Evolutionary conservation across 2,113 vertebrate genomes (phyloP).

Genomic region (Phyllostomus hastatus): DNA sequence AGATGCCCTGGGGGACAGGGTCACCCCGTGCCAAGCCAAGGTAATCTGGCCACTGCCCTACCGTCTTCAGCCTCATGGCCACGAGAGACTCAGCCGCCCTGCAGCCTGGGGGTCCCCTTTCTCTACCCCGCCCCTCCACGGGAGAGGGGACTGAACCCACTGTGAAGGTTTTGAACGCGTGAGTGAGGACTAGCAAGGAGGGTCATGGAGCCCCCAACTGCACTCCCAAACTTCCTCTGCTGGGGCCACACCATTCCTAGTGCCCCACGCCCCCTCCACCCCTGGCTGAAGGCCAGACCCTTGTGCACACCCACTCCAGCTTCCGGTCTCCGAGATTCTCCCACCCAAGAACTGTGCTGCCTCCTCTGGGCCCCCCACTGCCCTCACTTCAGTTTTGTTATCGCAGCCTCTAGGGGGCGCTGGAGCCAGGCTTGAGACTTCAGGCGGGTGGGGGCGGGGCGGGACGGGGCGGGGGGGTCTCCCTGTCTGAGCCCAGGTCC

Average conservation of each 20-base stretch:
- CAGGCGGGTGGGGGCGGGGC: neutral
- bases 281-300: neutral
- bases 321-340: fast-evolving
- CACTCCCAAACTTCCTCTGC: neutral
- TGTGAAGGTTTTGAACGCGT: neutral
- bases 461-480: too few relatives aligned
- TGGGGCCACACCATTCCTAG: neutral
- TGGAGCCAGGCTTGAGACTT: neutral
- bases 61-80: neutral
- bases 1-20: neutral
- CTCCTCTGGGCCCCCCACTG: neutral
- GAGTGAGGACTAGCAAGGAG: neutral
- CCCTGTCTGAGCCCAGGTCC: neutral
- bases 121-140: neutral
- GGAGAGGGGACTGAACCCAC: neutral
- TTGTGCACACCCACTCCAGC: too few relatives aligned
- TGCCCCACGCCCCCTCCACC: too few relatives aligned
- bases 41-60: neutral
- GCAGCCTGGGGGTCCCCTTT: fast-evolving
- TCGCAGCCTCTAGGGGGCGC: neutral
- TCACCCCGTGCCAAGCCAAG: neutral
- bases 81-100: neutral
- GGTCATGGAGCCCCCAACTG: neutral
- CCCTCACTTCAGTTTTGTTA: neutral
- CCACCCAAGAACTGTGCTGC: fast-evolving